These are phyloP conservation scores for Neomonachus schauinslandi DNA, from an alignment of 2,113 vertebrate species.

Conservation along the genomic window DNA sequence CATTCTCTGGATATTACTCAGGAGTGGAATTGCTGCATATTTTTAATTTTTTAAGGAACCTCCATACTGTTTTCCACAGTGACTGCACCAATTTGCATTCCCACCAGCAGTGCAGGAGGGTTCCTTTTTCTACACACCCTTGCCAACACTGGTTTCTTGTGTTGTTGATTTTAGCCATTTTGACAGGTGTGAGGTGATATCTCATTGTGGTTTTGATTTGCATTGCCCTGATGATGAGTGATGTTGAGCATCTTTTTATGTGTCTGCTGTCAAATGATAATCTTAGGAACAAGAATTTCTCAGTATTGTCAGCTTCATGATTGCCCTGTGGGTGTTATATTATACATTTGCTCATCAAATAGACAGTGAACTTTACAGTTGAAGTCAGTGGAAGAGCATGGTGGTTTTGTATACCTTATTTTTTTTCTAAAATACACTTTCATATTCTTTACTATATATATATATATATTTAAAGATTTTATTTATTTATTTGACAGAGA, in stretches of 20 bases:
- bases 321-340: background rate
- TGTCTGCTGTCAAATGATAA: background rate
- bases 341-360: background rate
- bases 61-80: background rate
- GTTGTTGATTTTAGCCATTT: background rate
- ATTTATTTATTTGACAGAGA: too few species aligned
- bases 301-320: background rate
- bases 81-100: background rate
- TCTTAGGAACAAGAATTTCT: conserved; percentile 32
- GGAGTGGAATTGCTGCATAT: background rate
- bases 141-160: background rate
- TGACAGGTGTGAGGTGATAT: background rate
- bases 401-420: background rate
- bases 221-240: background rate
- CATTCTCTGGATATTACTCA: background rate
- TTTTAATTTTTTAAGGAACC: background rate
- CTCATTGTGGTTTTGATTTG: background rate
- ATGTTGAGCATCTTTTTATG: background rate
- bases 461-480: too few species aligned
- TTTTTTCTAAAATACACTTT: conserved; percentile 12
- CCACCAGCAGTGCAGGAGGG: background rate
- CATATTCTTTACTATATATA: background rate
- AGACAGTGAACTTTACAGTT: background rate
- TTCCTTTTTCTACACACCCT: background rate
- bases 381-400: background rate